Evolutionary conservation across 2,113 vertebrate genomes (phyloP).

Genomic region (Noctilio leporinus): DNA sequence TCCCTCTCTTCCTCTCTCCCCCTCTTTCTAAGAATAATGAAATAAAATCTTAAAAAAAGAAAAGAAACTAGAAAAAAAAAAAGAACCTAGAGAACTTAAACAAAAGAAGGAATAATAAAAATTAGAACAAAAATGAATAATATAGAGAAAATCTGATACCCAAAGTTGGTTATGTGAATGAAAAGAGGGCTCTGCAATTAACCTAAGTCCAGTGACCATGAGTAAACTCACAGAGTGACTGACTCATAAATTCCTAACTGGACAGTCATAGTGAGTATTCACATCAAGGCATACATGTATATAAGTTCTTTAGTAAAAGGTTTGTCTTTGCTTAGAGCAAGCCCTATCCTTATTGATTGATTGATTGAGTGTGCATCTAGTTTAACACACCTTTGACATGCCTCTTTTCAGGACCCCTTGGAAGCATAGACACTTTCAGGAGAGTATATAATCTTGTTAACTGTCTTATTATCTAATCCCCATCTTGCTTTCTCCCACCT

Average conservation of each 20-base stretch:
- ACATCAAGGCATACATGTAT: no score
- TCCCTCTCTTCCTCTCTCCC: no score
- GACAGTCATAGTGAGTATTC: no score
- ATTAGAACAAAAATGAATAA: not conserved
- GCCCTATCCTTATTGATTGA: no score
- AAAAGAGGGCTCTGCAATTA: not conserved
- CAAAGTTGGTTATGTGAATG: not conserved
- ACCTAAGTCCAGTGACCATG: no score
- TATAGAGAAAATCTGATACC: not conserved
- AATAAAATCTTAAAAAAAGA: no score
- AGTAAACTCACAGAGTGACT: no score
- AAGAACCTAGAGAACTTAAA: not conserved
- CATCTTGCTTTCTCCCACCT: not conserved
- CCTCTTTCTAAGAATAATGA: no score
- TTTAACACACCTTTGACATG: not conserved
- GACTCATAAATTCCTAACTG: no score
- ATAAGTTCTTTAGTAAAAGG: no score
- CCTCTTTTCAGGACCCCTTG: no score
- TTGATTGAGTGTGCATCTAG: not conserved
- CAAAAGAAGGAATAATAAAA: not conserved
- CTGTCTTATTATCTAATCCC: not conserved
- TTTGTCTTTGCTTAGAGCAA: not conserved
- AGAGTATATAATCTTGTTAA: not conserved
- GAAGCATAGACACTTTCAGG: not conserved
- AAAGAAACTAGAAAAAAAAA: not conserved